Conservation (phyloP, 2,888 invertebrate genomes). For the Drosophila yooni region DNA sequence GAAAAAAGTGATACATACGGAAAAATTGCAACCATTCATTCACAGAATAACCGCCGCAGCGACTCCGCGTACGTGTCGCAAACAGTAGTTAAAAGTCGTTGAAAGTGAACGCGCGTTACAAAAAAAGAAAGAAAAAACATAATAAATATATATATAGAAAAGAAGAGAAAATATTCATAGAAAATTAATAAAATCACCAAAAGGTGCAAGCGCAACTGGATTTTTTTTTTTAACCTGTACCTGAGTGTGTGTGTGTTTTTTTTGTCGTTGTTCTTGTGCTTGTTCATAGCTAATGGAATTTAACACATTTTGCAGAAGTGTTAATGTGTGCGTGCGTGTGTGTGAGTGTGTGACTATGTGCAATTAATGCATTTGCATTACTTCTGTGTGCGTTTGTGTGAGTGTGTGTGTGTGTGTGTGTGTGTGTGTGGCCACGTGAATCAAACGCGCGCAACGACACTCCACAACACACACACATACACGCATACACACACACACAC, state of each 20-base stretch:
- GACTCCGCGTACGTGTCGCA: constrained; percentile 36
- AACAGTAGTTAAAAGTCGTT: constrained; percentile 38
- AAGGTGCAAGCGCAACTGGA: constrained; percentile 16
- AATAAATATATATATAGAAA: background rate
- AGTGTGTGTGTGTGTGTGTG: constrained; percentile 17
- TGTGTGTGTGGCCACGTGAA: constrained; percentile 71
- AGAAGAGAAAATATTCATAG: constrained; percentile 1
- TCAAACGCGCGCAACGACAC: constrained; percentile 72
- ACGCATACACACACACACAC: constrained; percentile 3
- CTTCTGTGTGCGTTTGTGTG: constrained; percentile 18
- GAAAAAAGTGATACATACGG: constrained; percentile 81
- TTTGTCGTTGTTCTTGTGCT: background rate
- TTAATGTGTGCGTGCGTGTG: constrained; percentile 14
- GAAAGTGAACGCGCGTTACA: constrained; percentile 26
- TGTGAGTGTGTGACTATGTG: constrained; percentile 27
- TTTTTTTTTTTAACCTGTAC: constrained; percentile 30
- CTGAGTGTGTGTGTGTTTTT: constrained; percentile 19
- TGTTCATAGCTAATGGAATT: constrained; percentile 8
- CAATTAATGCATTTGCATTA: constrained; percentile 50
- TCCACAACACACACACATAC: constrained; percentile 17
- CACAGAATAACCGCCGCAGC: constrained; percentile 63
- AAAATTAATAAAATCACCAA: constrained; percentile 6
- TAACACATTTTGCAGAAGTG: constrained; percentile 27
- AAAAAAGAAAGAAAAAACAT: constrained; percentile 8
- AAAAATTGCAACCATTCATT: constrained; percentile 82